phyloP scores from a whole-genome alignment of 2,888 invertebrate genomes.

The Listrodromus nycthemerus region DNA sequence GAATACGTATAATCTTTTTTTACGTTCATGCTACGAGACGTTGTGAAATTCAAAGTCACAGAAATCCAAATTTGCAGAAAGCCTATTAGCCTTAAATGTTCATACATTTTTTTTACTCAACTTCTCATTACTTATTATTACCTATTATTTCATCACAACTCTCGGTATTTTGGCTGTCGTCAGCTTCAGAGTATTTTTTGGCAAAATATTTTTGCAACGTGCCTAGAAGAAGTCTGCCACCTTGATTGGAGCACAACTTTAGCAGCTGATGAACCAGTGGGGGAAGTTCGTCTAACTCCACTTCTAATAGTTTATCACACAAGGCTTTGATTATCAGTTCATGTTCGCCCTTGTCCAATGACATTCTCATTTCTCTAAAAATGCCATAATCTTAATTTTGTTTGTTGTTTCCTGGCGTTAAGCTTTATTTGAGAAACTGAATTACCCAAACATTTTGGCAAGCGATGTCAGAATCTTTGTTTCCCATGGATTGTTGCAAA shows the following conservation, averaged over 20 bases:
- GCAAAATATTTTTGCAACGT: slow-evolving; percentile 86
- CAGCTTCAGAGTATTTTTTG: slow-evolving; percentile 78
- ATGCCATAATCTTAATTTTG: slow-evolving; percentile 9
- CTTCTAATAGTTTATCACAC: slow-evolving; percentile 86
- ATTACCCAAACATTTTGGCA: slow-evolving; percentile 89
- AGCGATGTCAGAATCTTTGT: slow-evolving; percentile 87
- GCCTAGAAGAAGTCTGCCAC: slow-evolving; percentile 84
- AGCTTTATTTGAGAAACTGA: slow-evolving; percentile 20
- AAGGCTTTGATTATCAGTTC: slow-evolving; percentile 88
- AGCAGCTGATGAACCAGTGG: slow-evolving; percentile 89
- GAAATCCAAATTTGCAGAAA: background rate
- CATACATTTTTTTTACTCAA: slow-evolving; percentile 7
- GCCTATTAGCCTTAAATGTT: background rate
- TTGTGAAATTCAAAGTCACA: background rate
- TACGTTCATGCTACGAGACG: background rate
- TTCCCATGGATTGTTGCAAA: slow-evolving; percentile 88
- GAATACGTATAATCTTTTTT: background rate
- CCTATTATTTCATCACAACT: slow-evolving; percentile 69
- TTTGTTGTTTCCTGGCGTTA: background rate
- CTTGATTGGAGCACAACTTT: slow-evolving; percentile 86
- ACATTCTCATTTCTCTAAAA: slow-evolving; percentile 87
- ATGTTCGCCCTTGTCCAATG: slow-evolving; percentile 87
- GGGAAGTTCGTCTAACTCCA: slow-evolving; percentile 88
- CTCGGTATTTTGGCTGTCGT: slow-evolving; percentile 66
- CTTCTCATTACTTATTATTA: slow-evolving; percentile 70